Percentiles rank a stretch among this genome's conserved stretches.
These are phyloP conservation scores for Drosophila burlai DNA, from an alignment of 1,140 invertebrate genomes.

Conservation along the genomic window DNA sequence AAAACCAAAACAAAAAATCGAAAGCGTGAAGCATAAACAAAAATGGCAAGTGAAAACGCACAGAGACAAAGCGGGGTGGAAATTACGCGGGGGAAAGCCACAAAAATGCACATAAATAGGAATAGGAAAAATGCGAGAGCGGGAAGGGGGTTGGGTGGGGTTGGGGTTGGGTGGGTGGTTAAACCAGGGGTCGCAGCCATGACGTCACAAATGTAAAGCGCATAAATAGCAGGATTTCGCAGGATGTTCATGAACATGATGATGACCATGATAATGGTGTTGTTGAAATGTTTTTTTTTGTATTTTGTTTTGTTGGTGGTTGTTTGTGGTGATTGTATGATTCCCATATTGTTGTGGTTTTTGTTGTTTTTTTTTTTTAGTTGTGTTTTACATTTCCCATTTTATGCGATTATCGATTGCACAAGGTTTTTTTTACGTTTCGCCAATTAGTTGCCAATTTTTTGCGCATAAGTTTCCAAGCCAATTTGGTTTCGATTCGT, in stretches of 20 bases:
- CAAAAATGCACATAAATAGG: conserved; percentile 82
- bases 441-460: conserved; percentile 76
- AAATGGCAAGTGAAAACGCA: conserved; percentile 65
- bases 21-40: conserved; percentile 82
- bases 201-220: conserved; percentile 72
- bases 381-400: conserved; percentile 37
- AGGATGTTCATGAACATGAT: conserved; percentile 69
- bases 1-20: conserved; percentile 71
- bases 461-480: conserved; percentile 41
- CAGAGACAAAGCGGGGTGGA: conserved; percentile 41
- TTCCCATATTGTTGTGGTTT: conserved; percentile 47
- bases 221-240: conserved; percentile 80
- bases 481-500: conserved; percentile 61
- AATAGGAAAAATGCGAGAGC: conserved; percentile 31
- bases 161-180: neutral
- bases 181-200: conserved; percentile 32
- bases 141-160: no score
- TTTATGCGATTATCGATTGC: conserved; percentile 51
- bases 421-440: conserved; percentile 49
- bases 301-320: conserved; percentile 45
- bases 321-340: conserved; percentile 53
- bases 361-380: conserved; percentile 44
- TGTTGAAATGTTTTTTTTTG: conserved; percentile 56
- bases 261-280: conserved; percentile 47
- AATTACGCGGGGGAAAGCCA: conserved; percentile 50